Evolutionary conservation across 2,797 vertebrate species (phyloP).

Genomic region (Centroberyx gerrardi): DNA sequence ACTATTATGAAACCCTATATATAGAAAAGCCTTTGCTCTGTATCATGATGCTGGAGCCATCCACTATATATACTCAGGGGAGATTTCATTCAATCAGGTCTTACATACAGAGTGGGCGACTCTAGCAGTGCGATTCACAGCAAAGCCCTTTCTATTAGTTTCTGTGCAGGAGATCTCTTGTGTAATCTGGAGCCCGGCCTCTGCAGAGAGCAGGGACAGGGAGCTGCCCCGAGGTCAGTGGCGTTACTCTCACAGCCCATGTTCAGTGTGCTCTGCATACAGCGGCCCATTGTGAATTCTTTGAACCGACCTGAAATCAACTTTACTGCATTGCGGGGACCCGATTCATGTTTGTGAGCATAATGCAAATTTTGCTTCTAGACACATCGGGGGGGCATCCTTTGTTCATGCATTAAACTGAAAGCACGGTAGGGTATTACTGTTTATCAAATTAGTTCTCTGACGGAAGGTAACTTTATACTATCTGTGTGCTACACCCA

Average conservation of each 20-base stretch:
- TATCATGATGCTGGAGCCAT: background rate
- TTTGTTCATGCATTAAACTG: constrained; percentile 32
- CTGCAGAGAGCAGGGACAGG: constrained; percentile 47
- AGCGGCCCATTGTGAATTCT: constrained; percentile 60
- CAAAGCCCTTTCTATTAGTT: constrained; percentile 15
- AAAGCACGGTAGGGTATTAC: background rate
- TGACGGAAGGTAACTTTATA: constrained; percentile 20
- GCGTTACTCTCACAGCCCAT: constrained; percentile 43
- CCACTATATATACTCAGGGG: background rate
- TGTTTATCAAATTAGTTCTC: constrained; percentile 19
- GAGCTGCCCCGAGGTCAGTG: constrained; percentile 62
- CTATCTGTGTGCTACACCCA: constrained; percentile 19
- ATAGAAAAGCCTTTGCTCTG: background rate
- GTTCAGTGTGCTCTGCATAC: constrained; percentile 53
- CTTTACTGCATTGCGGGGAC: constrained; percentile 38
- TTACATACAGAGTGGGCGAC: background rate
- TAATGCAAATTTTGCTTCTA: constrained; percentile 36
- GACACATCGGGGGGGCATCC: constrained; percentile 21
- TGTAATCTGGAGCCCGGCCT: constrained; percentile 12
- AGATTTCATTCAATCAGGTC: background rate
- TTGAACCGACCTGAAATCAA: constrained; percentile 60
- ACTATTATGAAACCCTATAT: background rate
- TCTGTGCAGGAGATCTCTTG: constrained; percentile 3
- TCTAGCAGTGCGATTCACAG: background rate
- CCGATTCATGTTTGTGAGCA: constrained; percentile 38